These are phyloP conservation scores for Prunella himalayana DNA, from an alignment of 2,113 vertebrate species.

Conservation along the genomic window DNA sequence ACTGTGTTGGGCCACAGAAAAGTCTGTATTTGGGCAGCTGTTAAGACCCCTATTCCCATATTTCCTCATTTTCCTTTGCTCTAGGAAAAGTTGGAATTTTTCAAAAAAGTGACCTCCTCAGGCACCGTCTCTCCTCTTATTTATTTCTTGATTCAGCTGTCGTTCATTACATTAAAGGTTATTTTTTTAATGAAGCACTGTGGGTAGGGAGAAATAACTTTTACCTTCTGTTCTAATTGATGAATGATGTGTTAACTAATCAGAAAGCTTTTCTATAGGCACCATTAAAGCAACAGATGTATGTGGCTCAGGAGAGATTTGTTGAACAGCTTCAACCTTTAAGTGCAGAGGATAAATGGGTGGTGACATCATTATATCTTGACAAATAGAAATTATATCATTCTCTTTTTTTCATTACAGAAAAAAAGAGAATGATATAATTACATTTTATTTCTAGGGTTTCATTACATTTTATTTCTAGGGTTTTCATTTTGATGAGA, in stretches of 20 bases:
- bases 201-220: conserved; percentile 60
- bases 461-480: conserved; percentile 74
- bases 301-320: conserved; percentile 73
- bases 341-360: conserved; percentile 76
- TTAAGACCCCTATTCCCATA: not conserved
- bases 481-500: conserved; percentile 68
- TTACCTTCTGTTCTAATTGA: conserved; percentile 68
- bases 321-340: conserved; percentile 74
- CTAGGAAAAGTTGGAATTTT: not conserved
- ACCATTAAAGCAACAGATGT: conserved; percentile 70
- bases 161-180: conserved; percentile 53
- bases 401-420: conserved; percentile 70
- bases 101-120: conserved; percentile 19
- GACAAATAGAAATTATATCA: conserved; percentile 75
- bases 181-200: conserved; percentile 55
- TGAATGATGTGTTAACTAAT: conserved; percentile 69
- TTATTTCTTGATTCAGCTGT: not conserved
- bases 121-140: not conserved
- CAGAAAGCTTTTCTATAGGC: conserved; percentile 57
- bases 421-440: no score
- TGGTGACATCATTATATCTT: conserved; percentile 78
- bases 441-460: conserved; percentile 68
- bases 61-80: not conserved
- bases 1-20: not conserved
- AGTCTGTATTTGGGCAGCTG: not conserved